phyloP scores from a whole-genome alignment of 2,888 invertebrate species.

The Acanthosepion pharaonis region DNA sequence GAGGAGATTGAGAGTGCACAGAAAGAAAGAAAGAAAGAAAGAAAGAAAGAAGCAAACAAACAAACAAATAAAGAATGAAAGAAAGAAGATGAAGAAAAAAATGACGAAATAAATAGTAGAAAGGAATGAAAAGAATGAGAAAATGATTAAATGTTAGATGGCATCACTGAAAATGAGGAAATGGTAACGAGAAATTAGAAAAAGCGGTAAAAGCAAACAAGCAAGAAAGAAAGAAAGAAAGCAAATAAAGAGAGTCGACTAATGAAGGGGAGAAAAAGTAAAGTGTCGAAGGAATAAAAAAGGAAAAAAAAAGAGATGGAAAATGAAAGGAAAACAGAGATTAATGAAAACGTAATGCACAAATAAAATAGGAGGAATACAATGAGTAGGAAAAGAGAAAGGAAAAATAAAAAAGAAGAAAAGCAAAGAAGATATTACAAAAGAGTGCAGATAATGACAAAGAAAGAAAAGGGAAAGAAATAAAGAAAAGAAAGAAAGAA shows the following conservation, averaged over 20 bases:
- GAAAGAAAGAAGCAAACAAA: neutral
- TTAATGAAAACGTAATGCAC: neutral
- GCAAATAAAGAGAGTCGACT: too few species aligned
- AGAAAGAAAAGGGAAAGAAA: too few species aligned
- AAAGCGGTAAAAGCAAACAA: too few species aligned
- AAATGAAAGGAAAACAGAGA: neutral
- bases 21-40: neutral
- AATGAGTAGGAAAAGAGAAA: neutral
- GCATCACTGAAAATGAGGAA: too few species aligned
- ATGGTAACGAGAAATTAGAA: too few species aligned
- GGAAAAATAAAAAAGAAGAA: neutral
- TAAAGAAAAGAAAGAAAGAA: too few species aligned
- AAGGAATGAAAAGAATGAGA: neutral
- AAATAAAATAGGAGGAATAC: neutral
- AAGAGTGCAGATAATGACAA: too few species aligned
- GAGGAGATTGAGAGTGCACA: rapidly evolving
- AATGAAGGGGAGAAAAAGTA: neutral
- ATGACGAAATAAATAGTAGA: neutral
- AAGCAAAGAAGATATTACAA: neutral
- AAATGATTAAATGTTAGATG: too few species aligned
- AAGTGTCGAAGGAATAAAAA: neutral
- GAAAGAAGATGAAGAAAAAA: neutral
- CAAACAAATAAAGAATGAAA: neutral
- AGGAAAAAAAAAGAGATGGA: neutral
- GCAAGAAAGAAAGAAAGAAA: too few species aligned